These are phyloP conservation scores for Meghimatium bilineatum DNA, from an alignment of 2,888 invertebrate species.

Conservation along the genomic window DNA sequence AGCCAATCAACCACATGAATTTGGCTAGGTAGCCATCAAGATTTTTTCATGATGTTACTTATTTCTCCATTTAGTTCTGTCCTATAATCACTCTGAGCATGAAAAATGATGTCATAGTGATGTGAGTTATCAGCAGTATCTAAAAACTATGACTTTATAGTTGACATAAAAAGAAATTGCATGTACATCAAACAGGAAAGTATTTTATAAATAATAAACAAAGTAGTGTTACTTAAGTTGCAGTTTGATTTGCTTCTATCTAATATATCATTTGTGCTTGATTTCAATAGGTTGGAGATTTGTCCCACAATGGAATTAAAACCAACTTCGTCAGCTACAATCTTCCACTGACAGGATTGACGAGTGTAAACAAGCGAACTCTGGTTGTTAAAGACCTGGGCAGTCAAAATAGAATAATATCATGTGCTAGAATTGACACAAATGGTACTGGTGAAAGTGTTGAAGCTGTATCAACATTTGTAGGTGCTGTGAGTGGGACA, in stretches of 20 bases:
- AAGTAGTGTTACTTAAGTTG: too few relatives aligned
- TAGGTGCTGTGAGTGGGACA: conserved; percentile 86
- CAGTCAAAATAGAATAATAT: conserved; percentile 76
- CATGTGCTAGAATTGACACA: conserved; percentile 70
- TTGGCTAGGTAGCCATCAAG: too few relatives aligned
- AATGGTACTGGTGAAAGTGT: conserved; percentile 71
- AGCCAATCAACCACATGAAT: too few relatives aligned
- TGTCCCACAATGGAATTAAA: neutral
- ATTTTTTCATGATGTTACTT: too few relatives aligned
- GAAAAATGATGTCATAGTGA: too few relatives aligned
- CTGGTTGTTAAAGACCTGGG: conserved; percentile 82
- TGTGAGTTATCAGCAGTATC: too few relatives aligned
- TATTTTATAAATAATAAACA: too few relatives aligned
- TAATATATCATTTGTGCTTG: neutral
- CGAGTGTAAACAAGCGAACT: conserved; percentile 88
- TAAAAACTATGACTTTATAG: too few relatives aligned
- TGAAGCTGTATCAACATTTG: conserved; percentile 91
- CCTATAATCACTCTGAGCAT: too few relatives aligned
- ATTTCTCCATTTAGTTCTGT: too few relatives aligned
- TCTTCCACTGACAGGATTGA: conserved; percentile 87
- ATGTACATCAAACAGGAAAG: too few relatives aligned
- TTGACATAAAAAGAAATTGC: too few relatives aligned
- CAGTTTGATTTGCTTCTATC: neutral
- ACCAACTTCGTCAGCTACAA: conserved; percentile 76
- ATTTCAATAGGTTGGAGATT: conserved; percentile 8